phyloP scores from a whole-genome alignment of 1,140 invertebrate genomes.

The Lordiphosa collinella region DNA sequence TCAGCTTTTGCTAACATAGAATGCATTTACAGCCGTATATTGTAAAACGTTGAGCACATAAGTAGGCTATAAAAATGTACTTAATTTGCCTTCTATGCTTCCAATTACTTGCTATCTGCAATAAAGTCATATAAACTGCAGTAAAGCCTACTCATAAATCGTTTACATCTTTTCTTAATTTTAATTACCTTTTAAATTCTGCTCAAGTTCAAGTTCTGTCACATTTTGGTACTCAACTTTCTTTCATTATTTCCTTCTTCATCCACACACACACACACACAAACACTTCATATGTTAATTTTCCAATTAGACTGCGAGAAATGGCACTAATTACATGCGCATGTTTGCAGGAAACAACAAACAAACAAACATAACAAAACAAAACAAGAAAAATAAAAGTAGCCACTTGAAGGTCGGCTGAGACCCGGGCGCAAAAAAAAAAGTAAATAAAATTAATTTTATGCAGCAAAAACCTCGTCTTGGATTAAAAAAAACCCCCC shows the following conservation, averaged over 20 bases:
- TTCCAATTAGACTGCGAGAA: conserved; percentile 71
- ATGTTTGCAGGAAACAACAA: conserved; percentile 42
- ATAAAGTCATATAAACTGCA: too few relatives aligned
- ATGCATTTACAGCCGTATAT: too few relatives aligned
- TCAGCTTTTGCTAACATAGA: too few relatives aligned
- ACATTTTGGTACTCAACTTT: conserved; percentile 26
- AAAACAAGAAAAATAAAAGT: conserved; percentile 45
- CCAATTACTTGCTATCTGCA: too few relatives aligned
- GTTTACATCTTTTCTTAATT: not conserved
- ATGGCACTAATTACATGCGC: conserved; percentile 73
- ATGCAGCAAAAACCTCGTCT: conserved; percentile 43
- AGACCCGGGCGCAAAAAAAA: conserved; percentile 21
- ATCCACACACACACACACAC: conserved; percentile 40
- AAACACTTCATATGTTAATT: conserved; percentile 78
- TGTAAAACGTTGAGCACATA: too few relatives aligned
- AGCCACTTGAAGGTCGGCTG: conserved; percentile 62
- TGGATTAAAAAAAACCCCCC: conserved; percentile 20
- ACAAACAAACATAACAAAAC: conserved; percentile 23
- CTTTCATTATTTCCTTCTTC: conserved; percentile 21
- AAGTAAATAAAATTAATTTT: conserved; percentile 72
- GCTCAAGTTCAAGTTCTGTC: conserved; percentile 44
- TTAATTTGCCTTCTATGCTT: too few relatives aligned
- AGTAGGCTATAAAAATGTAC: too few relatives aligned
- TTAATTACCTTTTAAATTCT: not conserved
- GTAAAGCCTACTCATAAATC: too few relatives aligned